Conservation (phyloP, 2,113 vertebrate genomes). For the Nibea coibor region DNA sequence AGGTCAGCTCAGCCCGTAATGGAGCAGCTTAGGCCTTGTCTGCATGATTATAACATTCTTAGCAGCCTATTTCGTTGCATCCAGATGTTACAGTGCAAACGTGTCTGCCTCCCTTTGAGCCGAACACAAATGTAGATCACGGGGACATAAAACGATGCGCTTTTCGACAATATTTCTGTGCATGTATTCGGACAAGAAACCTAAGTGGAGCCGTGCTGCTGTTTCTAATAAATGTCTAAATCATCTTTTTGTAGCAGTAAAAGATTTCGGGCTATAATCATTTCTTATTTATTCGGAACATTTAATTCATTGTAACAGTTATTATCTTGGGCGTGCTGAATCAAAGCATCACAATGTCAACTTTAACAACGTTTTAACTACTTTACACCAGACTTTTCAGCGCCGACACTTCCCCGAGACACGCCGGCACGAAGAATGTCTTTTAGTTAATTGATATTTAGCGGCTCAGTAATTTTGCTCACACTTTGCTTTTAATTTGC, state of each 20-base stretch:
- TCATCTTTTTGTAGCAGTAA: slow-evolving; percentile 7
- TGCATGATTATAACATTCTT: slow-evolving; percentile 83
- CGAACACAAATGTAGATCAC: slow-evolving; percentile 51
- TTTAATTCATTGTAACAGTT: slow-evolving; percentile 25
- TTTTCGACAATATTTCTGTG: slow-evolving; percentile 16
- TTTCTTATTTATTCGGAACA: slow-evolving; percentile 7
- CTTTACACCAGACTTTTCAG: slow-evolving; percentile 16
- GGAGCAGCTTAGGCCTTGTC: slow-evolving; percentile 84
- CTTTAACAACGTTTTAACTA: slow-evolving; percentile 31
- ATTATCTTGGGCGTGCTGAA: slow-evolving; percentile 12
- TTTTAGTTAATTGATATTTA: slow-evolving; percentile 43
- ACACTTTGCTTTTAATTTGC: slow-evolving; percentile 30
- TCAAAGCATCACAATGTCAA: slow-evolving; percentile 34
- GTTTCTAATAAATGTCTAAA: slow-evolving; percentile 5
- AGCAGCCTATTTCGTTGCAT: slow-evolving; percentile 76
- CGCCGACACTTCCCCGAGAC: slow-evolving; percentile 17
- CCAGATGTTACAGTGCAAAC: slow-evolving; percentile 84
- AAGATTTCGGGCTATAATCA: neutral
- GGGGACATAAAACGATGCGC: slow-evolving; percentile 22
- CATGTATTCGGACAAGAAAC: slow-evolving; percentile 6
- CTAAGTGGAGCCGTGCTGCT: slow-evolving; percentile 1
- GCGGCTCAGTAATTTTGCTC: slow-evolving; percentile 28
- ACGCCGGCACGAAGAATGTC: slow-evolving; percentile 16
- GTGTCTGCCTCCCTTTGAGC: slow-evolving; percentile 47
- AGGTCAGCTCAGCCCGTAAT: slow-evolving; percentile 86